Base-by-base conservation (phyloP, 2,113 vertebrate genomes). In the Leptodactylus fuscus region DNA sequence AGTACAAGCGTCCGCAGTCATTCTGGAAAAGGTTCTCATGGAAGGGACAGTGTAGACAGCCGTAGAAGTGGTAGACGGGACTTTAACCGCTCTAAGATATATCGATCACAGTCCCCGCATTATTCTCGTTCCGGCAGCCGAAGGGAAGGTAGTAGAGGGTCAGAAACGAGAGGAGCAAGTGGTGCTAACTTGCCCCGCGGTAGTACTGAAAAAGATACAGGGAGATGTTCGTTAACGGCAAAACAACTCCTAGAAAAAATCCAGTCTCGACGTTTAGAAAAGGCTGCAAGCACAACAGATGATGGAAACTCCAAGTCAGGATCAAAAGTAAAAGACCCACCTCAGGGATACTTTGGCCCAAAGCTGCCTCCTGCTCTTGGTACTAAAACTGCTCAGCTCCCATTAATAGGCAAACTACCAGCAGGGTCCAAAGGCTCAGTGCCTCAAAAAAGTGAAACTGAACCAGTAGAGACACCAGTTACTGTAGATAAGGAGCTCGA, bases 301-400 rank as follows among this genome's bases (percentile, higher is more conserved):
- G 95, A 96, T 51, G 90, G 95, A 88, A 88, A 91, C 73, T 89
- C 82, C 87, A 99, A 99, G 89, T 90, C 95, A 34, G 97, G 97
- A 18, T 89, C 93, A 81, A 99, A 99, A 88, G 95, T 99, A 85
- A 99, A 99, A 87, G 97, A 99, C 87, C 98, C 98, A 46, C 98
- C 98, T 10, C 97, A 97, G 90, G 98, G 98, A 38, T 99, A 97
- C 90, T 99, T 99, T 70, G 98, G 98, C 53, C 98, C 98, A 0
- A 99, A 98, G 87, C 94, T 99, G 2, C 98, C 98, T 44, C 98
- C 98, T 3, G 89, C 94, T 5, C 91, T 97, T 27, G 97, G 97
- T 88, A 97, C 87, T 91, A 99, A 99, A 92, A 93, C 95, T 0
- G 94, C 97, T 89, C 93, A 98, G 75, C 92, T 99, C 78, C 97